Conservation (phyloP, 2,797 vertebrate species). For the Sparidentex hasta region DNA sequence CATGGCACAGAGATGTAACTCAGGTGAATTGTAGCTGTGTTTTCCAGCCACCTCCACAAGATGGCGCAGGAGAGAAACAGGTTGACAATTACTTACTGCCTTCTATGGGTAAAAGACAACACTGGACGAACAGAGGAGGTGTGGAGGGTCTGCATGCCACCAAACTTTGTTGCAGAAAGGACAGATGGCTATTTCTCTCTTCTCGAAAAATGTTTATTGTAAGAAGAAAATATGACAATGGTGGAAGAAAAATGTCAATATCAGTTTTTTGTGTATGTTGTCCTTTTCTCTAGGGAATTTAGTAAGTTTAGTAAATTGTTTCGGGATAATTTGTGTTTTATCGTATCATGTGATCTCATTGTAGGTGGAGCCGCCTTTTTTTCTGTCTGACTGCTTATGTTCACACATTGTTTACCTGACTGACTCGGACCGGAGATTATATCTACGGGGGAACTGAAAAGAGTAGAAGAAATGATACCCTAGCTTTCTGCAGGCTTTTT, state of each 20-base stretch:
- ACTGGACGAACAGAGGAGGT: not conserved
- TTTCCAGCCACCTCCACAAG: constrained; percentile 55
- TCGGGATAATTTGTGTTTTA: not conserved
- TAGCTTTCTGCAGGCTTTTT: not conserved
- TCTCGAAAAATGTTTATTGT: not conserved
- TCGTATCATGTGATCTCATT: not conserved
- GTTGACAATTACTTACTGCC: not conserved
- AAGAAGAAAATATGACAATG: not conserved
- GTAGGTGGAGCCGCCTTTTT: not conserved
- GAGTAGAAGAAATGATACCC: not conserved
- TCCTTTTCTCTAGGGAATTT: not conserved
- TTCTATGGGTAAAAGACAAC: not conserved
- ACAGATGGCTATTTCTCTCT: not conserved
- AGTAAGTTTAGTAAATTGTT: not conserved
- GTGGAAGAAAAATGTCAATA: not conserved
- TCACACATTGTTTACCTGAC: not conserved
- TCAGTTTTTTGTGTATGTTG: no score
- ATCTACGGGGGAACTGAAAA: not conserved
- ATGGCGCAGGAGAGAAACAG: constrained; percentile 34
- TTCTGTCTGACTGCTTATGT: not conserved
- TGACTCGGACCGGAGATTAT: not conserved
- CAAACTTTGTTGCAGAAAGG: not conserved
- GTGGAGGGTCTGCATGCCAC: not conserved
- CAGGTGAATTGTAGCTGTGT: not conserved
- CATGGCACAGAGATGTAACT: no score